phyloP scores from a whole-genome alignment of 2,797 vertebrate genomes.

The Acropternis orthonyx region DNA sequence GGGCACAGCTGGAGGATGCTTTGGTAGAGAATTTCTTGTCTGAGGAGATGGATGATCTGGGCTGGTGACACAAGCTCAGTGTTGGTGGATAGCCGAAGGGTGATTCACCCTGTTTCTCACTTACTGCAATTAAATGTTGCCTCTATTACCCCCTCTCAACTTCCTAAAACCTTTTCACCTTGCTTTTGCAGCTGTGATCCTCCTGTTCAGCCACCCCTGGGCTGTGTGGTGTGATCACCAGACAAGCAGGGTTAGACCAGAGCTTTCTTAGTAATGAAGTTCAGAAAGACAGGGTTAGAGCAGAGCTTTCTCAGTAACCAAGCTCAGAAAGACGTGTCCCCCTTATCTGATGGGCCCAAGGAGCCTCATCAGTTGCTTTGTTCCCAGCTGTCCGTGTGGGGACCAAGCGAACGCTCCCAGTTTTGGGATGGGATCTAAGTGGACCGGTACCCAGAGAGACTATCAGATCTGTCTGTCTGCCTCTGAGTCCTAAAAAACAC shows the following conservation, averaged over 20 bases:
- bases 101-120: not conserved
- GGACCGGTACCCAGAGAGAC: not conserved
- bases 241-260: not conserved
- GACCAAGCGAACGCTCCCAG: not conserved
- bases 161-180: not conserved
- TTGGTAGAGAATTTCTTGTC: not conserved
- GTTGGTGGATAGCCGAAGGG: not conserved
- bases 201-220: fast-evolving
- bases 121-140: not conserved
- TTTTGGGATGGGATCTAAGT: not conserved
- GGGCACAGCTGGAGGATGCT: not conserved
- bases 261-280: not conserved
- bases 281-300: not conserved
- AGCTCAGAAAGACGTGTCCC: not conserved
- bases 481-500: constrained; percentile 32
- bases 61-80: not conserved
- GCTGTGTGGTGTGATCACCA: fast-evolving
- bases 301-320: not conserved
- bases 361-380: not conserved
- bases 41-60: not conserved
- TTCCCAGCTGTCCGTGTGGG: not conserved
- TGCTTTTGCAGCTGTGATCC: not conserved
- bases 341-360: not conserved
- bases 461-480: constrained; percentile 25
- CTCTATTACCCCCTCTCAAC: not conserved